Evolutionary conservation across 2,797 vertebrate genomes (phyloP).

Genomic region (Peromyscus attwateri): DNA sequence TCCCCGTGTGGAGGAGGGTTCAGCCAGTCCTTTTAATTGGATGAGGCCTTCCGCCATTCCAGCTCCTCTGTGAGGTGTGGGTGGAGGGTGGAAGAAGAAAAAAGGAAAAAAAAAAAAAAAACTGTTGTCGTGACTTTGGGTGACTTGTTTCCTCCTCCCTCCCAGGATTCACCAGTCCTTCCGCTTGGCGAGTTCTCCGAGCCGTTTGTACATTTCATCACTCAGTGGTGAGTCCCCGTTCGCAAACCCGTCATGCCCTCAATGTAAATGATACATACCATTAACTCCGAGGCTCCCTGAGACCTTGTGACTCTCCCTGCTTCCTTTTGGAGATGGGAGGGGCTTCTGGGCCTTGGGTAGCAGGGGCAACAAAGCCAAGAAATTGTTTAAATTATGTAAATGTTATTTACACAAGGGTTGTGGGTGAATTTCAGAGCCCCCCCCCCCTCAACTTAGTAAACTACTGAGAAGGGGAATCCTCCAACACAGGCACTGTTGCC

Average conservation of each 20-base stretch:
- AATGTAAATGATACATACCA: slow-evolving; percentile 89
- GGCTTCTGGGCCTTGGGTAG: slow-evolving; percentile 90
- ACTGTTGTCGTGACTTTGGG: slow-evolving; percentile 84
- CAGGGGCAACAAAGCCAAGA: slow-evolving; percentile 89
- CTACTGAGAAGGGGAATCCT: slow-evolving; percentile 60
- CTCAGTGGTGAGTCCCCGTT: slow-evolving; percentile 96
- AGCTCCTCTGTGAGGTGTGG: slow-evolving; percentile 60
- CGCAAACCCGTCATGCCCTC: slow-evolving; percentile 86
- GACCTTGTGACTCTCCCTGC: slow-evolving; percentile 87
- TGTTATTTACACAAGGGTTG: slow-evolving; percentile 94
- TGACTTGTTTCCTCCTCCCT: slow-evolving; percentile 83
- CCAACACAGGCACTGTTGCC: background rate
- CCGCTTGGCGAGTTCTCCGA: slow-evolving; percentile 97
- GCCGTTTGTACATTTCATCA: slow-evolving; percentile 98
- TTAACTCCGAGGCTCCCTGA: slow-evolving; percentile 84
- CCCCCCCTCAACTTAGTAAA: slow-evolving; percentile 88
- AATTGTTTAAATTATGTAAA: slow-evolving; percentile 92
- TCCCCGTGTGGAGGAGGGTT: slow-evolving; percentile 72
- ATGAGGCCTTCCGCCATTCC: slow-evolving; percentile 25
- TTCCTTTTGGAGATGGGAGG: slow-evolving; percentile 86
- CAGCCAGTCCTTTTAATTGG: slow-evolving; percentile 72
- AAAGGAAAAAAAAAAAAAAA: slow-evolving; percentile 66
- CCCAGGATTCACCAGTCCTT: slow-evolving; percentile 97
- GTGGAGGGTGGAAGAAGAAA: background rate
- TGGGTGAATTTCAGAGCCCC: slow-evolving; percentile 80